Percentiles rank a stretch among this genome's conserved stretches.
Evolutionary conservation across 2,113 vertebrate genomes (phyloP).

Genomic region (Caretta caretta): DNA sequence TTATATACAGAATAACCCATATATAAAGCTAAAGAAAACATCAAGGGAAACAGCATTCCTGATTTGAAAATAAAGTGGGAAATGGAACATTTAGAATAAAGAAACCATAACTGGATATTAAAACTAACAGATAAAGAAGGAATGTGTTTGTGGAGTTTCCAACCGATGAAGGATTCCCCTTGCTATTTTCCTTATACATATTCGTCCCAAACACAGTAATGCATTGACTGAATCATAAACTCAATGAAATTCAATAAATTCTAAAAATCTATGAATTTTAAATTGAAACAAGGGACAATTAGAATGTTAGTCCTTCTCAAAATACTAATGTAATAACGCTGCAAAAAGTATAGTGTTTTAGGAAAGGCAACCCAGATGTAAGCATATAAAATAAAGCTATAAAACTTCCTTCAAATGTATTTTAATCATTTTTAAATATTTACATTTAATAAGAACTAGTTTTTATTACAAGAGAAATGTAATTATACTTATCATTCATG

Average conservation of each 20-base stretch:
- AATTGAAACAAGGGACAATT: slow-evolving; percentile 69
- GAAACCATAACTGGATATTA: neutral
- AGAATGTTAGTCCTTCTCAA: slow-evolving; percentile 78
- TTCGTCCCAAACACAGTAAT: slow-evolving; percentile 30
- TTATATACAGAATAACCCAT: slow-evolving; percentile 9
- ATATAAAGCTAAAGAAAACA: slow-evolving; percentile 35
- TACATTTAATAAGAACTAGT: slow-evolving; percentile 83
- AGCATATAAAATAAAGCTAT: slow-evolving; percentile 83
- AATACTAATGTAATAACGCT: slow-evolving; percentile 82
- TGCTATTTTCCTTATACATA: slow-evolving; percentile 4
- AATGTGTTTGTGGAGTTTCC: slow-evolving; percentile 40
- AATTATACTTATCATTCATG: slow-evolving; percentile 83
- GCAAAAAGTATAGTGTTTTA: slow-evolving; percentile 72
- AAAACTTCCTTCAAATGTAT: slow-evolving; percentile 82
- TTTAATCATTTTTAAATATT: slow-evolving; percentile 87
- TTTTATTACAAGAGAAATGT: slow-evolving; percentile 80
- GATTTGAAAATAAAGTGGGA: slow-evolving; percentile 48
- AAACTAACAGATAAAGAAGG: neutral
- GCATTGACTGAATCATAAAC: slow-evolving; percentile 54
- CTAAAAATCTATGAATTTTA: slow-evolving; percentile 70
- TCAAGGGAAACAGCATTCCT: slow-evolving; percentile 32
- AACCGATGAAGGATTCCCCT: slow-evolving; percentile 36
- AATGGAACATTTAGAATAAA: slow-evolving; percentile 34
- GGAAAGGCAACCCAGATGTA: slow-evolving; percentile 83
- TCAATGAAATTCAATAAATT: slow-evolving; percentile 69